A percentile compares a stretch with the other conserved stretches of the same genome.
These are phyloP conservation scores for Hemicrepidius hirtus DNA, from an alignment of 2,888 invertebrate species.

Conservation along the genomic window DNA sequence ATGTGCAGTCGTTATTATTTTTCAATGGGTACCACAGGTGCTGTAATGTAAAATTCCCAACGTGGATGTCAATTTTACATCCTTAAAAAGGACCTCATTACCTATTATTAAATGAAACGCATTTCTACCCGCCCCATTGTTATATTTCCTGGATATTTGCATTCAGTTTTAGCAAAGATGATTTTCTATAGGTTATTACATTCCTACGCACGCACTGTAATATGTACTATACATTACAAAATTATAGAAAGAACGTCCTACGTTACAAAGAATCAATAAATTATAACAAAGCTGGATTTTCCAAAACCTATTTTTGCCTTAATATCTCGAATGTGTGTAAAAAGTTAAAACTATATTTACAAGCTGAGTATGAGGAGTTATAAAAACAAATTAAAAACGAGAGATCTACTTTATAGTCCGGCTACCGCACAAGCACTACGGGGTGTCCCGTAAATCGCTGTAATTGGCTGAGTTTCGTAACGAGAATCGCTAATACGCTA, in stretches of 20 bases:
- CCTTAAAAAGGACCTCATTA: conserved; percentile 45
- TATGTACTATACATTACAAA: no score
- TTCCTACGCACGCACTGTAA: conserved; percentile 32
- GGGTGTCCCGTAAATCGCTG: conserved; percentile 57
- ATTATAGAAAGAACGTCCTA: no score
- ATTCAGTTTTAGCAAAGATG: conserved; percentile 41
- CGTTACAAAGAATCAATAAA: no score
- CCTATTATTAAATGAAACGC: conserved; percentile 34
- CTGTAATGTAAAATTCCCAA: not conserved
- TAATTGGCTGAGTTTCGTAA: conserved; percentile 57
- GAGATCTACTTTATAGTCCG: conserved; percentile 45
- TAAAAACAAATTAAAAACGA: conserved; percentile 46
- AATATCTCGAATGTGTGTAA: no score
- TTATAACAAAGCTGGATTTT: no score
- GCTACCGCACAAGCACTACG: conserved; percentile 53
- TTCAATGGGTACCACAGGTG: not conserved
- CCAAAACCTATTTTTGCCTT: no score
- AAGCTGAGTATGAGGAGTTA: not conserved
- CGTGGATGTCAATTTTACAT: conserved; percentile 15
- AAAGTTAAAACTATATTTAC: no score
- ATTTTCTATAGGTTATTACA: conserved; percentile 38
- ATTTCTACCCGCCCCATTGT: conserved; percentile 41
- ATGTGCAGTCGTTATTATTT: conserved; percentile 8
- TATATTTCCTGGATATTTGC: conserved; percentile 49
- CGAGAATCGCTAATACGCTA: conserved; percentile 56